Conservation (phyloP, 2,888 invertebrate species). For the Elgonia sp. region DNA sequence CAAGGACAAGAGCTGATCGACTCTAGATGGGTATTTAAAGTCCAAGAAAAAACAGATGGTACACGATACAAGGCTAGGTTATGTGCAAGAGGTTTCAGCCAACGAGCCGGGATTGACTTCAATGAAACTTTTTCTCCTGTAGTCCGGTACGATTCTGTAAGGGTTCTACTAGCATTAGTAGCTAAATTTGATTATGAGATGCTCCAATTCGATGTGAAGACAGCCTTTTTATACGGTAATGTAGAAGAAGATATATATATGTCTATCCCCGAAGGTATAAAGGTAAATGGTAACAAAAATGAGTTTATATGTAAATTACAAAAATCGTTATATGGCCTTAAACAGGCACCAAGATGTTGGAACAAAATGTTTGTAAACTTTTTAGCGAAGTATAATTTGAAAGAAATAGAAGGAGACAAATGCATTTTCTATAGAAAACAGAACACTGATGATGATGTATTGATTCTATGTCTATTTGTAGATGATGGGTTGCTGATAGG, state of each 20-base stretch:
- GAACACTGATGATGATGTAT: not conserved
- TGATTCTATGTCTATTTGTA: conserved; percentile 38
- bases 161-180: conserved; percentile 29
- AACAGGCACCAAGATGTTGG: conserved; percentile 24
- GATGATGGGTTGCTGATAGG: conserved; percentile 52
- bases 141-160: conserved; percentile 47
- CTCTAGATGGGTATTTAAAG: conserved; percentile 63
- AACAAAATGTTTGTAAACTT: conserved; percentile 24
- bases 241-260: conserved; percentile 49
- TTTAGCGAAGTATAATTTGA: not conserved
- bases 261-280: conserved; percentile 19
- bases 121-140: conserved; percentile 50
- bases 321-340: conserved; percentile 2
- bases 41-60: conserved; percentile 41
- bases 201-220: conserved; percentile 51
- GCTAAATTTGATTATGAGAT: conserved; percentile 33
- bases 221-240: conserved; percentile 52
- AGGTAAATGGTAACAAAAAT: not conserved
- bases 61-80: conserved; percentile 71
- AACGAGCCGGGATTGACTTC: conserved; percentile 60
- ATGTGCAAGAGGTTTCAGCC: conserved; percentile 70
- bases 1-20: conserved; percentile 58
- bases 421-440: conserved; percentile 50
- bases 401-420: conserved; percentile 20
- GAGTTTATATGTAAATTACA: conserved; percentile 4